These are phyloP conservation scores for Adelges cooleyi DNA, from an alignment of 1,140 invertebrate genomes.

Conservation along the genomic window DNA sequence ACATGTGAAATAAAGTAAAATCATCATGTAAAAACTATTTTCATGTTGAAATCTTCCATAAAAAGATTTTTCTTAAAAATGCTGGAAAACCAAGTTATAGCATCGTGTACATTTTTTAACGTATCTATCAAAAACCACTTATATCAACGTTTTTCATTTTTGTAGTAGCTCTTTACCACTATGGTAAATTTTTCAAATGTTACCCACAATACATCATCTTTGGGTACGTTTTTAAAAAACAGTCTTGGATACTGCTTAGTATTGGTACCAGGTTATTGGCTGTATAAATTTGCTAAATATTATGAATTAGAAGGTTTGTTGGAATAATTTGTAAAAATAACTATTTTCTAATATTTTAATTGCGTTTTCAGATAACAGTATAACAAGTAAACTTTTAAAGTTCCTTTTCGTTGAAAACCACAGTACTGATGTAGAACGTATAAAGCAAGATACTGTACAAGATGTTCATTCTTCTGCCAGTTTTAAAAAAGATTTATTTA, in stretches of 20 bases:
- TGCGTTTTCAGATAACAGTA: not conserved
- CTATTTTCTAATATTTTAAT: not conserved
- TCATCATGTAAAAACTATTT: no score
- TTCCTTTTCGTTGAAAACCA: not conserved
- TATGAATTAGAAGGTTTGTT: constrained; percentile 14
- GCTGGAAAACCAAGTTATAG: no score
- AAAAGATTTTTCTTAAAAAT: no score
- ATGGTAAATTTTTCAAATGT: not conserved
- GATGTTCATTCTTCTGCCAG: not conserved
- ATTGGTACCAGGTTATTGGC: constrained; percentile 13
- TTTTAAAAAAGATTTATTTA: constrained; percentile 13
- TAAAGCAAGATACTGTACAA: no score
- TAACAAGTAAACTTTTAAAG: constrained; percentile 1
- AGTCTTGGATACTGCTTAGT: constrained; percentile 15
- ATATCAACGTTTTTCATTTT: no score
- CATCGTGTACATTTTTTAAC: no score
- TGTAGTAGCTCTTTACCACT: no score
- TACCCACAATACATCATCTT: not conserved
- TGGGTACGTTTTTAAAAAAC: constrained; percentile 1
- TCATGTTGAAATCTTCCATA: no score
- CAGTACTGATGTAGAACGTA: not conserved
- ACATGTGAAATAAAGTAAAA: no score
- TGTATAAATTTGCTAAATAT: constrained; percentile 1
- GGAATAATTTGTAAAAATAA: not conserved
- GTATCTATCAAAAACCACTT: no score